These are phyloP conservation scores for Allophyes oxyacanthae DNA, from an alignment of 2,888 invertebrate genomes.

Conservation along the genomic window DNA sequence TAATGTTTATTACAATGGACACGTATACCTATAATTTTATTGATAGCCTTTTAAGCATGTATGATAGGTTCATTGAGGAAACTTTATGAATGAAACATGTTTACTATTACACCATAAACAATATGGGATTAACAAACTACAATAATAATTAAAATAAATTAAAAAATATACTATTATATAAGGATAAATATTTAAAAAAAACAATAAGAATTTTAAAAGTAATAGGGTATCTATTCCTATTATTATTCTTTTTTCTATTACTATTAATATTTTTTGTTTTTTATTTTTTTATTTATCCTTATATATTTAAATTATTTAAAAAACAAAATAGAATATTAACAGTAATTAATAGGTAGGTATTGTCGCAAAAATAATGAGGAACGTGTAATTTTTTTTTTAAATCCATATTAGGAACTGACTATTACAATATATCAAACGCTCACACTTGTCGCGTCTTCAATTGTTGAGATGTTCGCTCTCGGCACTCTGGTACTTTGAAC, in stretches of 20 bases:
- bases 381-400: no score
- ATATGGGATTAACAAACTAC: no score
- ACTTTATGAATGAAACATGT: slow-evolving; percentile 40
- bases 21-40: slow-evolving; percentile 15
- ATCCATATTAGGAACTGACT: slow-evolving; percentile 3
- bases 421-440: not conserved
- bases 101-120: slow-evolving; percentile 15
- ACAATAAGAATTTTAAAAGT: no score
- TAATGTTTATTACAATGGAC: slow-evolving; percentile 8
- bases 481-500: slow-evolving; percentile 47
- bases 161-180: not conserved
- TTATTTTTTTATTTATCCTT: no score
- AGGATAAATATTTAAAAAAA: no score
- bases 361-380: not conserved
- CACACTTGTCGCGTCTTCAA: slow-evolving; percentile 23
- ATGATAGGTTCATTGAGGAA: slow-evolving; percentile 34
- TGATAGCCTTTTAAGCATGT: slow-evolving; percentile 17
- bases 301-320: no score
- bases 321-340: no score
- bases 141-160: not conserved
- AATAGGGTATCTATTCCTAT: no score
- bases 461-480: slow-evolving; percentile 18
- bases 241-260: no score
- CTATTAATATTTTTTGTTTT: no score
- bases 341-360: no score